phyloP scores from a whole-genome alignment of 2,113 vertebrate genomes.

The Drymodes brunneopygia region DNA sequence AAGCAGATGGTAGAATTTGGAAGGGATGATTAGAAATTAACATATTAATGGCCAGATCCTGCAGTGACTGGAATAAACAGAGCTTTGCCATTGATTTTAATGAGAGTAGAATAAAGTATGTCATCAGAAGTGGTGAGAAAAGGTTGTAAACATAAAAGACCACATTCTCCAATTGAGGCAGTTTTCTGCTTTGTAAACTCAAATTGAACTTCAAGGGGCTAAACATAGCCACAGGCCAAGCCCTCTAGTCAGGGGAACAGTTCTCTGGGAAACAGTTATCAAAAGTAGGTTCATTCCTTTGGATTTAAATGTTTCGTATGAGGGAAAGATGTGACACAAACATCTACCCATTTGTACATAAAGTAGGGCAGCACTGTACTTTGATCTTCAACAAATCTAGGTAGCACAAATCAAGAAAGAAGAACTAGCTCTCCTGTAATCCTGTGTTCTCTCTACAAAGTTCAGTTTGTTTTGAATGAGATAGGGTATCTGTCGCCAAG shows the following conservation, averaged over 20 bases:
- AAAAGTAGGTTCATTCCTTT: not conserved
- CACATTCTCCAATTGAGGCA: not conserved
- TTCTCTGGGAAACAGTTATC: not conserved
- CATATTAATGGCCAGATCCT: conserved; percentile 19
- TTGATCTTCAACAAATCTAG: not conserved
- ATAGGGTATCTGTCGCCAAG: not conserved
- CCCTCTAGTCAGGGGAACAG: not conserved
- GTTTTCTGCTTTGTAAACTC: not conserved
- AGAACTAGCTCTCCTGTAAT: not conserved
- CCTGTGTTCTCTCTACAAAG: not conserved
- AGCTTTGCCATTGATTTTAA: not conserved
- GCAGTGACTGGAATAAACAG: not conserved
- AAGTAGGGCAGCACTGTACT: not conserved
- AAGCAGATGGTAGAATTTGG: conserved; percentile 2
- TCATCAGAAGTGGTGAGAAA: not conserved
- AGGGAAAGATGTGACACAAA: not conserved
- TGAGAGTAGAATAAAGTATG: not conserved
- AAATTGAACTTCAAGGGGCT: not conserved
- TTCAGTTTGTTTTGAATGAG: not conserved
- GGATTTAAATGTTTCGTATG: not conserved
- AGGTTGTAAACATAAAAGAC: not conserved
- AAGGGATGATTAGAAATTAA: conserved; percentile 27
- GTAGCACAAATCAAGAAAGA: not conserved
- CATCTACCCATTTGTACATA: not conserved
- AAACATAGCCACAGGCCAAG: not conserved